Base-by-base conservation (phyloP, 1,140 invertebrate genomes). In the Drosophila subpulchrella region DNA sequence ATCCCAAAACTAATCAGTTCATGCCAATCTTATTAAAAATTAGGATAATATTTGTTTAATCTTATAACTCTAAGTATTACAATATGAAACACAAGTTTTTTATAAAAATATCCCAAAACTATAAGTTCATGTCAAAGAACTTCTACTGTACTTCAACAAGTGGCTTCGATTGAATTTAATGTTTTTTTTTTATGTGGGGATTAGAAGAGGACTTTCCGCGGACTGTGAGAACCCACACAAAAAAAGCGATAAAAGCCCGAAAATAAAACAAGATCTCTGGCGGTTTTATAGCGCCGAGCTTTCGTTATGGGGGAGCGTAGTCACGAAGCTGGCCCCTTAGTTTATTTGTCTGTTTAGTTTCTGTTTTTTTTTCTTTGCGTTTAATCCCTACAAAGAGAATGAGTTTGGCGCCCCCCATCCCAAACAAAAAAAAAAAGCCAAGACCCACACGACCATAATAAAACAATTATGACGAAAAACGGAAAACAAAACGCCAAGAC, bases 381-480 rank as follows among this genome's bases (percentile, higher is more conserved):
- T 24, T 71, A 58, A 42, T 41, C 62, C 66, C 55, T 78, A 67
- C 74, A 68, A 76, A 60, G 63, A 67, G 51, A 77, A 77, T 78
- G 65, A 78, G 53, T 53, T 59, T 47, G 73, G 61, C 61, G 70
- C 60, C 72, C 59, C 47, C 39, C 24, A 15, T 20, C 20, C 20
- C 20, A 20, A 20, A 20, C n/a, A 20, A 20, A 20, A 20, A 20
- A 20, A 42, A 59, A 58, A 57, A 67, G 38, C 46, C 65, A 53
- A 68, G 75, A 77, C 75, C 63, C 75, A 70, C 74, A 70, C 65
- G 74, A 78, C 57, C 74, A 79, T 88, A 88, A 83, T 86, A 88
- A 83, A 86, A 86, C 84, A 88, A 86, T 86, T 88, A 86, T 86
- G 84, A 81, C 65, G 76, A 70, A 60, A 71, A 76, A 47, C 48